Conservation (phyloP, 2,797 vertebrate genomes). For the Eremophila alpestris region DNA sequence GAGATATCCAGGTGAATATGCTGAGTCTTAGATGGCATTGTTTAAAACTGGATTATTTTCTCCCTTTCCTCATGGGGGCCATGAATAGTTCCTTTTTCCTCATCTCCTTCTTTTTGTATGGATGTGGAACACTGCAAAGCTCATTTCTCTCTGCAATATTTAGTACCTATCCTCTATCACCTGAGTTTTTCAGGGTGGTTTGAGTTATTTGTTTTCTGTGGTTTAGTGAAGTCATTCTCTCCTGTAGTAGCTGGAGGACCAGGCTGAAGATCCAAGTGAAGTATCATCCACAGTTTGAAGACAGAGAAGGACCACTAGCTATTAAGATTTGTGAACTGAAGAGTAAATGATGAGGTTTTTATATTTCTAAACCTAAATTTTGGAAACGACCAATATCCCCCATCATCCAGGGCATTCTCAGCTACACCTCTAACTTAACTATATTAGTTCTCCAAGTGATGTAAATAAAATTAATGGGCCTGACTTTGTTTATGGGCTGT, state of each 20-base stretch:
- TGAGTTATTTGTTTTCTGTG: background rate
- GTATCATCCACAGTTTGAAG: background rate
- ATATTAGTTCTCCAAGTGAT: background rate
- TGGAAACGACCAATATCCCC: background rate
- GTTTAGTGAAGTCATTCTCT: background rate
- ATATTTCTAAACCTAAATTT: background rate
- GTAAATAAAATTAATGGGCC: background rate
- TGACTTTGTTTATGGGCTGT: background rate
- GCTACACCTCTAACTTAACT: background rate
- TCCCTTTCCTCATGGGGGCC: rapidly evolving
- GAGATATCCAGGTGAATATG: background rate
- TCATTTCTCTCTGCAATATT: background rate
- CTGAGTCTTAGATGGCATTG: background rate
- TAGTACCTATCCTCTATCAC: background rate
- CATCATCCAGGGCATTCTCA: background rate
- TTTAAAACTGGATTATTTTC: background rate
- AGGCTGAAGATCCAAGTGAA: background rate
- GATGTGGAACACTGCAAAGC: background rate
- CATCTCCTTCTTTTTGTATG: background rate
- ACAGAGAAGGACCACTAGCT: background rate
- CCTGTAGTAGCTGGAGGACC: background rate
- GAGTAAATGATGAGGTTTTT: background rate
- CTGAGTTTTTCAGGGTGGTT: background rate
- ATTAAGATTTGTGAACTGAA: background rate
- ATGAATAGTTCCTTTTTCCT: background rate